A percentile compares a stretch with the other conserved stretches of the same genome.
phyloP scores from a whole-genome alignment of 2,797 vertebrate species.

The Ptychobarbus kaznakovi region DNA sequence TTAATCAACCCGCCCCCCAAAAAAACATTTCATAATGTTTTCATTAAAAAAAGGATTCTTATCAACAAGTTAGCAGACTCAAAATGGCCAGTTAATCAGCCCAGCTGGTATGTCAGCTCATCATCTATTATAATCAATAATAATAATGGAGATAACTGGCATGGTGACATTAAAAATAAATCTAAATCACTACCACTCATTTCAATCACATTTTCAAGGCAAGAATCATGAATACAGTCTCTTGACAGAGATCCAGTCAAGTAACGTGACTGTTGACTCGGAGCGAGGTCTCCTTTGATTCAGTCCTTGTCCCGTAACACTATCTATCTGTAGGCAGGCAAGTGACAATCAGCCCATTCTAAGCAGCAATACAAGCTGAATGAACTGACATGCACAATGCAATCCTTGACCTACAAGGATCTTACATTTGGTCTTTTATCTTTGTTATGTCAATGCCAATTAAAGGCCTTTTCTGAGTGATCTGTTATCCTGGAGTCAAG shows the following conservation, averaged over 20 bases:
- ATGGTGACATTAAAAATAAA: neutral
- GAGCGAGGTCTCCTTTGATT: neutral
- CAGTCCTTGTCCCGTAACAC: neutral
- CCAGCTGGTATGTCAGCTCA: neutral
- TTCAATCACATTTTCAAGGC: neutral
- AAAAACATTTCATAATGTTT: too few relatives aligned
- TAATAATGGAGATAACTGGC: neutral
- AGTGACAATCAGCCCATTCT: neutral
- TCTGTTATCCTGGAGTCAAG: conserved; percentile 19
- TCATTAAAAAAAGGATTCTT: too few relatives aligned
- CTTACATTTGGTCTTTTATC: neutral
- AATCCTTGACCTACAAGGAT: conserved; percentile 10
- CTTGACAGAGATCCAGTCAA: neutral
- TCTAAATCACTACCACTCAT: neutral
- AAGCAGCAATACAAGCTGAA: neutral
- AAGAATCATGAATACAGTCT: neutral
- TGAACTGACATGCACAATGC: neutral
- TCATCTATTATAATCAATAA: too few relatives aligned
- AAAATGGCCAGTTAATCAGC: neutral
- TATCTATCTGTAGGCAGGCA: neutral
- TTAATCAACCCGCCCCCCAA: too few relatives aligned
- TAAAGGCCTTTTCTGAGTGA: conserved; percentile 21
- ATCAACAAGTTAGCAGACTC: too few relatives aligned
- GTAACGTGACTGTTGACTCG: neutral
- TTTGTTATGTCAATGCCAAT: conserved; percentile 1